Conservation (phyloP, 2,113 vertebrate species). For the Odobenus rosmarus region DNA sequence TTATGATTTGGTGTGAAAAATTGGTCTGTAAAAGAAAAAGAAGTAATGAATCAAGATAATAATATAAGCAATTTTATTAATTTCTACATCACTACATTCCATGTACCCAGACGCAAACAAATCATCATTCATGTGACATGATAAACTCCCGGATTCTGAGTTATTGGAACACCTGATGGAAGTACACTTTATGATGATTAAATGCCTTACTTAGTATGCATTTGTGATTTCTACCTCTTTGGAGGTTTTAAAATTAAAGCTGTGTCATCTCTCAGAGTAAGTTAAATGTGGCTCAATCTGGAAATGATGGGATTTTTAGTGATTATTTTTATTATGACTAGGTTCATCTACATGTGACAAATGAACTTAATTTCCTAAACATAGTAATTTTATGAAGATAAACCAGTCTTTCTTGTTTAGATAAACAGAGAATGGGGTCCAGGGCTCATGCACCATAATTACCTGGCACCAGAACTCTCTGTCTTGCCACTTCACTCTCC, state of each 20-base stretch:
- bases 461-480: background rate
- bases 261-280: background rate
- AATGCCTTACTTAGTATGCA: background rate
- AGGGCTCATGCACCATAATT: background rate
- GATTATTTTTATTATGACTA: conserved; percentile 36
- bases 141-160: background rate
- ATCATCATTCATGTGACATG: background rate
- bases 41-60: background rate
- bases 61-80: background rate
- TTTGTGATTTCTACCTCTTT: background rate
- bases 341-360: background rate
- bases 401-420: background rate
- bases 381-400: background rate
- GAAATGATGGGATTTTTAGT: background rate
- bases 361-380: background rate
- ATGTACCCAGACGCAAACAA: background rate
- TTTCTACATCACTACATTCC: background rate
- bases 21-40: background rate
- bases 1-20: conserved; percentile 43
- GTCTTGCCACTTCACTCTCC: background rate
- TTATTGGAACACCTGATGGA: background rate
- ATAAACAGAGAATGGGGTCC: background rate
- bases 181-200: background rate
- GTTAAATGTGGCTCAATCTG: background rate
- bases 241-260: background rate